A percentile compares a stretch with the other conserved stretches of the same genome.
Conservation (phyloP, 2,797 vertebrate genomes). For the Botia kubotai region DNA sequence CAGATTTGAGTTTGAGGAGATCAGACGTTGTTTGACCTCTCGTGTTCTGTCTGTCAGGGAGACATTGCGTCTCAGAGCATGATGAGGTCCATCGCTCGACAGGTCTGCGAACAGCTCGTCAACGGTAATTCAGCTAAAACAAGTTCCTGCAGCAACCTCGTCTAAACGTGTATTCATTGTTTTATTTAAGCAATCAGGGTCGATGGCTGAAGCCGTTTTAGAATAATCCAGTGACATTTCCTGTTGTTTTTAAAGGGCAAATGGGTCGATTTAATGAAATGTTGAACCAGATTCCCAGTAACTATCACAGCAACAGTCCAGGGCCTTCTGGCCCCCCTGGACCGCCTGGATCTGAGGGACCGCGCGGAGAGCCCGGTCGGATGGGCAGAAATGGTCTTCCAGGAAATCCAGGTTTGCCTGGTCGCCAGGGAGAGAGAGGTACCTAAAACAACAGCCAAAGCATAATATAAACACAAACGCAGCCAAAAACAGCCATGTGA, state of each 20-base stretch:
- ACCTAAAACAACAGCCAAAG: constrained; percentile 23
- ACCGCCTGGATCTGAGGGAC: constrained; percentile 79
- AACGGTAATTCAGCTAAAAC: constrained; percentile 76
- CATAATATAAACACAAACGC: neutral
- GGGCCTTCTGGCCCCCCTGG: constrained; percentile 90
- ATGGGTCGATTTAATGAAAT: constrained; percentile 92
- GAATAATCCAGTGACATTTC: neutral
- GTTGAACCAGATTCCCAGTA: constrained; percentile 94
- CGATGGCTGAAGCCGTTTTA: neutral
- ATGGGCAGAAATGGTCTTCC: constrained; percentile 91
- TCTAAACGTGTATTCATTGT: too few species aligned
- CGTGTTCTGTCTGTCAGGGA: constrained; percentile 78
- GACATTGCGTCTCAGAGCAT: constrained; percentile 96
- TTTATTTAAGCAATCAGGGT: neutral
- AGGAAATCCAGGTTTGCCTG: constrained; percentile 86
- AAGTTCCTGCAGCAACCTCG: too few species aligned
- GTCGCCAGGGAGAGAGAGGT: constrained; percentile 92
- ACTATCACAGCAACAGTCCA: constrained; percentile 87
- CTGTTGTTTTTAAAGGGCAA: constrained; percentile 74
- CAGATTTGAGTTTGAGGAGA: neutral
- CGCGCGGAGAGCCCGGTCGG: constrained; percentile 88
- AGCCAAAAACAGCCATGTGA: constrained; percentile 17
- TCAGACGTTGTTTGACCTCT: constrained; percentile 1
- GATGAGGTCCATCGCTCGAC: constrained; percentile 96
- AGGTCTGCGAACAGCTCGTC: constrained; percentile 95